A percentile compares a stretch with the other conserved stretches of the same genome.
Conservation (phyloP, 2,888 invertebrate genomes). For the Polydrusus tereticollis region DNA sequence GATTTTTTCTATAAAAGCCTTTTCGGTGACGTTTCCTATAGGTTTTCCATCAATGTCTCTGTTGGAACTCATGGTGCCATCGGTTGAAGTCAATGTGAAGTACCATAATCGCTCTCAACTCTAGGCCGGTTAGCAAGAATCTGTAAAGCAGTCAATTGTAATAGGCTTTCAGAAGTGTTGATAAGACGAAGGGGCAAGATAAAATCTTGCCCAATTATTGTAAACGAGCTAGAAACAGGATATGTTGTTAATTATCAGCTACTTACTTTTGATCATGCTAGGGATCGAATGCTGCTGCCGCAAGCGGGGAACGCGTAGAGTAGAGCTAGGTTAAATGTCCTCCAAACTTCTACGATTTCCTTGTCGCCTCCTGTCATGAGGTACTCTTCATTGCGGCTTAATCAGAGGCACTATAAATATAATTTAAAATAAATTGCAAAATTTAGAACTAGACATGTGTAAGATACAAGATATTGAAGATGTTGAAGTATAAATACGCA, state of each 20-base stretch:
- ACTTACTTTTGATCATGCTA: conserved; percentile 99
- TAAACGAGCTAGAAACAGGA: too few species aligned
- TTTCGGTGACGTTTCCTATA: conserved; percentile 18
- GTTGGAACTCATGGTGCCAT: conserved; percentile 97
- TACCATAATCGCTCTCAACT: conserved; percentile 97
- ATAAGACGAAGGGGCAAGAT: background rate
- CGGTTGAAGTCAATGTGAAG: conserved; percentile 99
- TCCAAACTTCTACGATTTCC: conserved; percentile 98
- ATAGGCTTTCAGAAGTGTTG: too few species aligned
- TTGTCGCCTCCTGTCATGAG: conserved; percentile 97
- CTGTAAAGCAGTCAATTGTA: conserved; percentile 73
- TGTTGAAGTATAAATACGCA: too few species aligned
- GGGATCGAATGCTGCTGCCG: conserved; percentile 93
- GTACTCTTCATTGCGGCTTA: conserved; percentile 99
- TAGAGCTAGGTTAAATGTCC: conserved; percentile 96
- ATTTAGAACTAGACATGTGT: too few species aligned
- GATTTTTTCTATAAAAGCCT: conserved; percentile 33
- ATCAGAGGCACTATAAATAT: conserved; percentile 81
- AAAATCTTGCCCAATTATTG: too few species aligned
- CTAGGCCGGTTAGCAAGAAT: conserved; percentile 95
- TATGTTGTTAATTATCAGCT: background rate
- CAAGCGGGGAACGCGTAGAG: conserved; percentile 98
- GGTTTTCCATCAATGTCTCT: conserved; percentile 77
- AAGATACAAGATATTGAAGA: too few species aligned
- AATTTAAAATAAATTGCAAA: conserved; percentile 1